Base-by-base conservation (phyloP, 2,888 invertebrate genomes). In the Acanthosoma haemorrhoidale region DNA sequence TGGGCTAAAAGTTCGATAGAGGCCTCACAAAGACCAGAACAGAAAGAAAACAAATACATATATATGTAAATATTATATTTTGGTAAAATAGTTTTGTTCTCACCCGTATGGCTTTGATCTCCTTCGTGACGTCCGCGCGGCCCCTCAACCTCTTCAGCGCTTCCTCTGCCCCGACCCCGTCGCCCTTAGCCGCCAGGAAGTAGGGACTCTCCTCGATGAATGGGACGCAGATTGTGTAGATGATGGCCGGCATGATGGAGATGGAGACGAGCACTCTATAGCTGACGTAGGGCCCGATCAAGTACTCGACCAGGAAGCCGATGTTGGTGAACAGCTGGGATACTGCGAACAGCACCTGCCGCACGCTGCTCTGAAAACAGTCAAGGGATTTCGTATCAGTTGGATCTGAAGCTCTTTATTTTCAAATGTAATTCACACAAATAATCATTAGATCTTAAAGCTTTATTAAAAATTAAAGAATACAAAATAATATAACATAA, bases 271-370 rank as follows among this genome's bases (percentile, higher is more conserved):
- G 68, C 2, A 15, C 25, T 5, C 15, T 13, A 18, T 68, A 59
- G 58, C 15, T 36, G 29, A 68, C 59, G 11, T 59, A 68, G 15
- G 68, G 68, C 0, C 68, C 68, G 9, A 68, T 32, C 25, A 34
- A 25, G 39, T 68, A 68, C 39, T 68, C 68, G 13, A 68, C 8
- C 31, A 68, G 68, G 39, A 68, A 59, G 25, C 68, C 68, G 3
- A 68, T 21, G 59, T 57, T 59, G 6, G 59, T 68, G 18, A 68
- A 68, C 6, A 59, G 11, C 16, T 68, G 68, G 0, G 57, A 38
- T 15, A 59, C 16, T 4, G 68, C 64, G 43, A 64, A 64, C 0
- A 64, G 31, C 29, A 64, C 39, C 39, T 64, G 64, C 5, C 64
- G 64, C n/a, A 32, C 43, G 11, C 29, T 64, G 13, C 43, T 43